Percentiles rank a stretch among this genome's conserved stretches.
Evolutionary conservation across 2,797 vertebrate genomes (phyloP).

Genomic region (Acanthornis magna): DNA sequence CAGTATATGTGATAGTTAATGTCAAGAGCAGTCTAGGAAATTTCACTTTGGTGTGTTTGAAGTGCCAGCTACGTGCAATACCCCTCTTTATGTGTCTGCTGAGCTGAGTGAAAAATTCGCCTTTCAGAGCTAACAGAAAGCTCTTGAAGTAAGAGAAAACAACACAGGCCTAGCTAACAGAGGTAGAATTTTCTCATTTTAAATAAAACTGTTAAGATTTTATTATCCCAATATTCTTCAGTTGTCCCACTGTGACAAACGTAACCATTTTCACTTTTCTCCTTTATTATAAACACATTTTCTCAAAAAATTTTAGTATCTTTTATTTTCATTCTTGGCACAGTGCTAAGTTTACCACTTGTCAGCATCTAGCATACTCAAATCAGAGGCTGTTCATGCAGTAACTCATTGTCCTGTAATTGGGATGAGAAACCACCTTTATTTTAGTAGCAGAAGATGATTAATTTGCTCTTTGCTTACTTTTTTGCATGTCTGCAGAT

Average conservation of each 20-base stretch:
- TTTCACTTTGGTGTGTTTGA: not conserved
- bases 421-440: not conserved
- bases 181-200: not conserved
- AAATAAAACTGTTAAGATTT: not conserved
- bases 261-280: not conserved
- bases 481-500: not conserved
- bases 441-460: not conserved
- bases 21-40: not conserved
- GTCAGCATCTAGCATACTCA: not conserved
- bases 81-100: not conserved
- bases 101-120: not conserved
- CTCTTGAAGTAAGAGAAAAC: not conserved
- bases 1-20: not conserved
- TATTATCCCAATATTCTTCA: not conserved
- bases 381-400: not conserved
- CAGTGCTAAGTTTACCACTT: not conserved
- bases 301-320: fast-evolving
- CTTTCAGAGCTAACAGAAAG: not conserved
- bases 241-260: not conserved
- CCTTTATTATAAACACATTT: not conserved
- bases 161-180: not conserved
- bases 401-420: not conserved
- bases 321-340: not conserved
- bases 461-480: not conserved
- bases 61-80: not conserved